A percentile compares a stretch with the other conserved stretches of the same genome.
phyloP scores from a whole-genome alignment of 2,797 vertebrate species.

The Distichodus sexfasciatus region DNA sequence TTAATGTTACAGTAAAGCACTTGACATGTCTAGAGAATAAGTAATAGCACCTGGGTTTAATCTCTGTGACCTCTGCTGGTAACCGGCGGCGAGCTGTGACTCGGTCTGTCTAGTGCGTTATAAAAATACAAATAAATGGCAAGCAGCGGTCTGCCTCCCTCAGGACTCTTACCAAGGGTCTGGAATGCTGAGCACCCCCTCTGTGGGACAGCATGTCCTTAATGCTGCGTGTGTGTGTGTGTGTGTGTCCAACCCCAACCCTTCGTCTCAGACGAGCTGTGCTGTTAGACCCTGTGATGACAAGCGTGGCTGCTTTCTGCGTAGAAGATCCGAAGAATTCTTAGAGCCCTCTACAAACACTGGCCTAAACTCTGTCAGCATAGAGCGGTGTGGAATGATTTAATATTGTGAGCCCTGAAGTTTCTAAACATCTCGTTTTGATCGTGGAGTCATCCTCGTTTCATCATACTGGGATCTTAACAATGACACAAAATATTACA shows the following conservation, averaged over 20 bases:
- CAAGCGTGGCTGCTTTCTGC: conserved; percentile 18
- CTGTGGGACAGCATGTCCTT: not conserved
- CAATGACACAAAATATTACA: too few species aligned
- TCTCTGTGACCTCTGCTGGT: not conserved
- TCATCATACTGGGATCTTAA: too few species aligned
- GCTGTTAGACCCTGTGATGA: conserved; percentile 25
- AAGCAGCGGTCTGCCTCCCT: not conserved
- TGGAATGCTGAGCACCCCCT: conserved; percentile 14
- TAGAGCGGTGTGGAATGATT: too few species aligned
- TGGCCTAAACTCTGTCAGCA: not conserved
- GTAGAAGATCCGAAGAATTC: conserved; percentile 25
- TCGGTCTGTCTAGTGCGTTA: conserved; percentile 13
- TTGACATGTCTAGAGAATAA: conserved; percentile 24
- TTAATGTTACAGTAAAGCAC: too few species aligned
- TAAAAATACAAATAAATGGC: conserved; percentile 4
- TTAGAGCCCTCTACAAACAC: conserved; percentile 19
- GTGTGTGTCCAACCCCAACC: not conserved
- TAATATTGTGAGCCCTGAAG: too few species aligned
- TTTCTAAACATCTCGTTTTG: too few species aligned
- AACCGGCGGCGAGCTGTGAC: conserved; percentile 6
- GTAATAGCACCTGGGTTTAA: conserved; percentile 7
- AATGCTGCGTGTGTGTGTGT: not conserved
- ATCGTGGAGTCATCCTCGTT: too few species aligned
- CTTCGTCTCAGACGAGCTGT: conserved; percentile 22
- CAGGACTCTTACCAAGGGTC: conserved; percentile 13